phyloP scores from a whole-genome alignment of 2,888 invertebrate species.

The Lasioglossum villosulum region DNA sequence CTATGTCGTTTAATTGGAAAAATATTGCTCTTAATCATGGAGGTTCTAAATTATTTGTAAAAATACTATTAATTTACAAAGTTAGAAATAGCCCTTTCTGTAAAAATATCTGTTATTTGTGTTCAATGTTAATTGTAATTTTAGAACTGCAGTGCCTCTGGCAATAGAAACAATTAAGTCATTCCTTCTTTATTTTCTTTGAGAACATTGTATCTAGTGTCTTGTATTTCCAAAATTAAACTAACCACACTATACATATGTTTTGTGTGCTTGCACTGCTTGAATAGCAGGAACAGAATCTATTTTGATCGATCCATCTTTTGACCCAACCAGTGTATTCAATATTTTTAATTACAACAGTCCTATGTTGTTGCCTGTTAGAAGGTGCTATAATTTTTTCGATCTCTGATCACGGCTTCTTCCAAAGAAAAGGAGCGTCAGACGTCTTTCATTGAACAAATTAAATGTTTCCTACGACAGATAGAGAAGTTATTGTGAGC shows the following conservation, averaged over 20 bases:
- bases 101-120: too few species aligned
- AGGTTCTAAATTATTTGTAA: background rate
- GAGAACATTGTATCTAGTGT: too few species aligned
- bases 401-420: background rate
- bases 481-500: background rate
- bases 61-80: background rate
- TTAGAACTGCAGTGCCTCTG: too few species aligned
- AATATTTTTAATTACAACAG: background rate
- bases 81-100: background rate
- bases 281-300: too few species aligned
- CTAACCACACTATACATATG: too few species aligned
- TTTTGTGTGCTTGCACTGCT: too few species aligned
- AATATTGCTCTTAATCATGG: background rate
- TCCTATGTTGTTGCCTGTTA: background rate
- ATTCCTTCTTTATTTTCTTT: too few species aligned
- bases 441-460: background rate
- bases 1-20: background rate
- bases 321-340: background rate
- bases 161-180: too few species aligned
- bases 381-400: background rate
- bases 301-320: background rate
- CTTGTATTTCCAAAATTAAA: too few species aligned
- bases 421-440: background rate
- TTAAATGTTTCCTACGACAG: slow-evolving; percentile 2
- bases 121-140: too few species aligned